Evolutionary conservation across 2,797 vertebrate species (phyloP), one percentile per base, ranked within the genome.

Genomic region (Steatocranus sp.): DNA sequence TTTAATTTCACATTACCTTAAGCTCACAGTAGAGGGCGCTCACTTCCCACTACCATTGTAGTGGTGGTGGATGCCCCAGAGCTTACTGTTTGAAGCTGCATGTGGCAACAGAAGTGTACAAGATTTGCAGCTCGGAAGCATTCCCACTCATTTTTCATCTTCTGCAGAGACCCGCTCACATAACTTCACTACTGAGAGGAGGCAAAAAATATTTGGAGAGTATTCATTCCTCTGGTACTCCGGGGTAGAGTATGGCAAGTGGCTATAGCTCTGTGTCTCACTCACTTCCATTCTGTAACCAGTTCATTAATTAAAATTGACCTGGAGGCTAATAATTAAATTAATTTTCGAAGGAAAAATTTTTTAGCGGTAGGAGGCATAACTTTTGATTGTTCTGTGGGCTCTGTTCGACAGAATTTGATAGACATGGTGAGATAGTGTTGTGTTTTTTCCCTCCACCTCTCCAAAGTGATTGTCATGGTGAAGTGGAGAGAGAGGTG

Each of bases 1-100:
- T 77, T 48, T 73, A 8, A 32, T 50, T 30, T 43, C 3, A 20
- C 73, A 79, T 23, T 88, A 74, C 46, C 61, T 41, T 30, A 23
- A 68, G 46, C 2, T 9, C 14, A 80, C 95, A 91, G 81, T 82
- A 95, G 95, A 92, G 87, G 95, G 92, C 51, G 50, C 83, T 86
- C 79, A 56, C 82, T 70, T 85, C 56, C 79, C 74, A 88, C 34
- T 85, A 81, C 73, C 20, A 46, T 18, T 70, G 11, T 49, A 49
- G 11, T 30, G 38, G 10, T 58, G 48, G 43, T 4, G 8, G 17
- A 7, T 54, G 14, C 56, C 38, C 14, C 3, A 15, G 30, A 74
- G 66, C 27, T 76, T 17, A 7, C 8, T 30, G 25, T 70, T 73
- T 58, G 10, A 83, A 82, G 46, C 66, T 84, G 17, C 11, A 76